Conservation (phyloP, 2,113 vertebrate species). For the Anser cygnoides region DNA sequence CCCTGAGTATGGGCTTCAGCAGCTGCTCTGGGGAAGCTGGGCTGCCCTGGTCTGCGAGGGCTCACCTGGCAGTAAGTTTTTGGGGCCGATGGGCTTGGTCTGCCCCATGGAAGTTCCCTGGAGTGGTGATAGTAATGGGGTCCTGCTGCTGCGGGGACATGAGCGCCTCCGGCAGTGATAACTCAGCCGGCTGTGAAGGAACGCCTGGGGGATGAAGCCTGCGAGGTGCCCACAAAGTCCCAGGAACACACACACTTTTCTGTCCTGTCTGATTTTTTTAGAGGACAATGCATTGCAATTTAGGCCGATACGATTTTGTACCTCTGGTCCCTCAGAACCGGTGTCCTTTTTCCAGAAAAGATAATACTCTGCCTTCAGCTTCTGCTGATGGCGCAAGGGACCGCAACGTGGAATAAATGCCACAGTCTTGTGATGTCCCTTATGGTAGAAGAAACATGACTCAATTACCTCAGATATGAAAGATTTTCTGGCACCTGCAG, state of each 20-base stretch:
- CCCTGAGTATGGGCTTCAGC: no score
- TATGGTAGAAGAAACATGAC: background rate
- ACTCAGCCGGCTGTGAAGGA: accelerated
- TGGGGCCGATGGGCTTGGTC: accelerated
- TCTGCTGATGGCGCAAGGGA: background rate
- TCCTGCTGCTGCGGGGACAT: accelerated
- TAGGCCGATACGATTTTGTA: background rate
- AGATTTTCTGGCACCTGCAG: constrained; percentile 21
- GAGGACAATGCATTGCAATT: background rate
- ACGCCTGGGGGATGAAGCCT: background rate
- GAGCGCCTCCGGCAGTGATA: accelerated
- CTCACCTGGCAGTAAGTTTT: accelerated
- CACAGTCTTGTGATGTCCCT: background rate
- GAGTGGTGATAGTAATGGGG: accelerated
- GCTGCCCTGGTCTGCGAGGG: background rate
- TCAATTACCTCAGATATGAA: background rate
- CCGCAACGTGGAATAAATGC: accelerated
- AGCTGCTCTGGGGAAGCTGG: background rate
- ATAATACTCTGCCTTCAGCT: background rate
- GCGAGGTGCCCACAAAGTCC: accelerated
- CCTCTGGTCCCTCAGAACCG: background rate
- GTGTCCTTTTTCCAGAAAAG: background rate
- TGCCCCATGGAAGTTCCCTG: accelerated
- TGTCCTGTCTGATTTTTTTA: accelerated
- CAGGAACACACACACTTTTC: accelerated